Conservation (phyloP, 2,797 vertebrate species). For the Pantherophis vulpinus region DNA sequence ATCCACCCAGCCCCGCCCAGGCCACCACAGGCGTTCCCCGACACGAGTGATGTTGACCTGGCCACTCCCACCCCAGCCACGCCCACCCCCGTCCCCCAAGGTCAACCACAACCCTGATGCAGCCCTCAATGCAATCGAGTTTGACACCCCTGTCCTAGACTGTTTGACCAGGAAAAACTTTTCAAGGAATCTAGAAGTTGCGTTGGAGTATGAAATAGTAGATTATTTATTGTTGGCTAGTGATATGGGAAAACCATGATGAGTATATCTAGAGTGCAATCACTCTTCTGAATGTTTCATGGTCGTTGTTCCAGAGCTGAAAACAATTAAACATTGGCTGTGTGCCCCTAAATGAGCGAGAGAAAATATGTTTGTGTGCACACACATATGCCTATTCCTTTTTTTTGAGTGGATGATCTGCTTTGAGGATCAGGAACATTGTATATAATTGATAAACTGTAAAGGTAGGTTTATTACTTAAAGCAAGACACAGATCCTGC, state of each 20-base stretch:
- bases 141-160: neutral
- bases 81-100: no score
- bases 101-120: no score
- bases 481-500: neutral
- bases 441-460: neutral
- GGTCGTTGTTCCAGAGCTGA: neutral
- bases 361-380: neutral
- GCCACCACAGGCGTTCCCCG: no score
- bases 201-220: neutral
- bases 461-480: constrained; percentile 12
- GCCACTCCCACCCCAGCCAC: no score
- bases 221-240: neutral
- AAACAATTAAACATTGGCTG: neutral
- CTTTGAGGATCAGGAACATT: neutral
- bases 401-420: neutral
- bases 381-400: neutral
- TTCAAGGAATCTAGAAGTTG: neutral
- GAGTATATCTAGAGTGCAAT: neutral
- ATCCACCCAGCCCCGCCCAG: no score
- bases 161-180: neutral
- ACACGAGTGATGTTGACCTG: no score
- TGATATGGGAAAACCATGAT: neutral
- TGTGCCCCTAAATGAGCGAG: neutral
- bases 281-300: neutral
- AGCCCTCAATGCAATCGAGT: no score